These are phyloP conservation scores for Passerina amoena DNA, from an alignment of 2,113 vertebrate genomes.

Conservation along the genomic window DNA sequence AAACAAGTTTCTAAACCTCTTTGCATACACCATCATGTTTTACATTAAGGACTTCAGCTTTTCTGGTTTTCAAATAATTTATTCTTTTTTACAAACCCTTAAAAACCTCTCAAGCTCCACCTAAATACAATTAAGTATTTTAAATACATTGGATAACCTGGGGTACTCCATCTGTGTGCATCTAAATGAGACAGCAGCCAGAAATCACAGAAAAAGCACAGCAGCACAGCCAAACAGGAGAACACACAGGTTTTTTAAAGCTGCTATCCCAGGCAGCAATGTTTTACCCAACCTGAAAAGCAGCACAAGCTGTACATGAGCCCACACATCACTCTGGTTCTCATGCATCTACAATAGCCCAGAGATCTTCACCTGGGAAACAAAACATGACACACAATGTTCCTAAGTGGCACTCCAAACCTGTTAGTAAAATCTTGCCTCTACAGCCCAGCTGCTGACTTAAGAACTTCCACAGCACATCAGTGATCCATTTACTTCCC, in stretches of 20 bases:
- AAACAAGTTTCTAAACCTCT: not conserved
- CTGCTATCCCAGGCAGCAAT: not conserved
- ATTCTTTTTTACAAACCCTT: not conserved
- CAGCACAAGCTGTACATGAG: not conserved
- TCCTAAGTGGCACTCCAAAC: not conserved
- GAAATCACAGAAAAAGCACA: not conserved
- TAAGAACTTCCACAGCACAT: not conserved
- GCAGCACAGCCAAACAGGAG: not conserved
- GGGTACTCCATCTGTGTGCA: not conserved
- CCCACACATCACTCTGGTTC: not conserved
- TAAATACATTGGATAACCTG: not conserved
- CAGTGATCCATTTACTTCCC: not conserved
- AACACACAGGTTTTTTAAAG: not conserved
- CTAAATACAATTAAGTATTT: not conserved
- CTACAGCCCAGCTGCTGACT: not conserved
- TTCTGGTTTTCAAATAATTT: not conserved
- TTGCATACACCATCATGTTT: not conserved
- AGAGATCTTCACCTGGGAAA: not conserved
- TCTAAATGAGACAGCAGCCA: not conserved
- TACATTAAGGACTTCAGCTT: not conserved
- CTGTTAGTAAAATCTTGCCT: not conserved
- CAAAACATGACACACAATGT: not conserved
- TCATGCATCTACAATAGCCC: not conserved
- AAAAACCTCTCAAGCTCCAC: not conserved
- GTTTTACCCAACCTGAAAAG: not conserved